Evolutionary conservation across 2,113 vertebrate genomes (phyloP).

Genomic region (Dasyornis broadbenti): DNA sequence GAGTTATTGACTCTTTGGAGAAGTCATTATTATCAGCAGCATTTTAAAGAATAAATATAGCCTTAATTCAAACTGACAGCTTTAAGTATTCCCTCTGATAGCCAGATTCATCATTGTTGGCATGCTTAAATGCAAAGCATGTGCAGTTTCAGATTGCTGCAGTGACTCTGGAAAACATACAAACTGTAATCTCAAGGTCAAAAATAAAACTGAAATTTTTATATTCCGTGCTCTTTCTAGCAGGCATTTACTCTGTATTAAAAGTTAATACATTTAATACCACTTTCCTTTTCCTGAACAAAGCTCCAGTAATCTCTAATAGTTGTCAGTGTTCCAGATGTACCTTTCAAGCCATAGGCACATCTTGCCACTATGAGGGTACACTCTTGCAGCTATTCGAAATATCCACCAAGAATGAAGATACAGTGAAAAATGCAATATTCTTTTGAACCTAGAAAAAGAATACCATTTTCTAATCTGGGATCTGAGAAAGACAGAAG

Average conservation of each 20-base stretch:
- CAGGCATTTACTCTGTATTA: background rate
- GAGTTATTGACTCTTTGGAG: slow-evolving; percentile 11
- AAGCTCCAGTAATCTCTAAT: background rate
- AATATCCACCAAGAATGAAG: background rate
- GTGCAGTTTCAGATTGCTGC: background rate
- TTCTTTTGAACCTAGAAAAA: background rate
- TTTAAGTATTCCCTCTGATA: slow-evolving; percentile 41
- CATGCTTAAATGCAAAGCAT: slow-evolving; percentile 27
- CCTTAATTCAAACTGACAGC: slow-evolving; percentile 43
- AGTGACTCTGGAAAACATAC: background rate
- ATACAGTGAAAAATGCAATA: background rate
- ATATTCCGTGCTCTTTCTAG: background rate
- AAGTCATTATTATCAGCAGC: slow-evolving; percentile 30
- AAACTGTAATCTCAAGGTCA: slow-evolving; percentile 11
- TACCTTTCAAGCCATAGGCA: background rate
- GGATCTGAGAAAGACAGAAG: background rate
- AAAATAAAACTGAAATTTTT: background rate
- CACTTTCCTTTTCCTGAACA: background rate
- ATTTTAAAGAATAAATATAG: slow-evolving; percentile 22
- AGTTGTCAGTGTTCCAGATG: background rate
- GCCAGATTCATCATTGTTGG: slow-evolving; percentile 20
- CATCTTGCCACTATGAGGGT: background rate
- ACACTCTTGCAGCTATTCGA: background rate
- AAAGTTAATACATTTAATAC: background rate
- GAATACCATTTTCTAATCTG: background rate